phyloP scores from a whole-genome alignment of 2,113 vertebrate species.

The Rhinolophus ferrumequinum region DNA sequence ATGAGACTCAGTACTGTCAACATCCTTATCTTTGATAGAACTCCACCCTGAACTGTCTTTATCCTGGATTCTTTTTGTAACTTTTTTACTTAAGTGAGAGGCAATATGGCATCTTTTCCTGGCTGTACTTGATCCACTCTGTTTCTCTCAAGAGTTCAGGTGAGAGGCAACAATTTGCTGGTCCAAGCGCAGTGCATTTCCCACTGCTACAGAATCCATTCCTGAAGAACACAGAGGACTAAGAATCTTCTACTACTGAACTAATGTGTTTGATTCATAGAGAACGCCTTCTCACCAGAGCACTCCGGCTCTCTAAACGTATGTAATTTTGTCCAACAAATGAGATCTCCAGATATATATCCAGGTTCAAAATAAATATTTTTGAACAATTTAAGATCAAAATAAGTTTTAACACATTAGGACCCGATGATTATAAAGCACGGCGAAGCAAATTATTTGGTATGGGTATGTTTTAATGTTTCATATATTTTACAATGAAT shows the following conservation, averaged over 20 bases:
- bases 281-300: not conserved
- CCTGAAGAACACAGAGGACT: not conserved
- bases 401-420: slow-evolving; percentile 83
- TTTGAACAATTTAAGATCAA: slow-evolving; percentile 77
- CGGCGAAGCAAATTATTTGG: not conserved
- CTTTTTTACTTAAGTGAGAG: not conserved
- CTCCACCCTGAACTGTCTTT: slow-evolving; percentile 91
- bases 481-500: not conserved
- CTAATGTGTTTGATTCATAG: not conserved
- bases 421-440: not conserved
- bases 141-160: not conserved
- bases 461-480: not conserved
- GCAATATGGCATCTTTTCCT: not conserved
- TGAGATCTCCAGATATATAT: slow-evolving; percentile 84
- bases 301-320: not conserved
- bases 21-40: slow-evolving; percentile 90
- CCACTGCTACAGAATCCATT: not conserved
- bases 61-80: slow-evolving; percentile 81
- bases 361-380: slow-evolving; percentile 86
- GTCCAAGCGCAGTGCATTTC: not conserved
- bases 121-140: not conserved
- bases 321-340: slow-evolving; percentile 77
- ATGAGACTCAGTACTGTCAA: slow-evolving; percentile 92
- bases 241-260: not conserved
- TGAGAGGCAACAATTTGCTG: not conserved